Evolutionary conservation across 1,140 invertebrate genomes (phyloP), one percentile per base, ranked within the genome.

Genomic region (Diploscapter pachys): DNA sequence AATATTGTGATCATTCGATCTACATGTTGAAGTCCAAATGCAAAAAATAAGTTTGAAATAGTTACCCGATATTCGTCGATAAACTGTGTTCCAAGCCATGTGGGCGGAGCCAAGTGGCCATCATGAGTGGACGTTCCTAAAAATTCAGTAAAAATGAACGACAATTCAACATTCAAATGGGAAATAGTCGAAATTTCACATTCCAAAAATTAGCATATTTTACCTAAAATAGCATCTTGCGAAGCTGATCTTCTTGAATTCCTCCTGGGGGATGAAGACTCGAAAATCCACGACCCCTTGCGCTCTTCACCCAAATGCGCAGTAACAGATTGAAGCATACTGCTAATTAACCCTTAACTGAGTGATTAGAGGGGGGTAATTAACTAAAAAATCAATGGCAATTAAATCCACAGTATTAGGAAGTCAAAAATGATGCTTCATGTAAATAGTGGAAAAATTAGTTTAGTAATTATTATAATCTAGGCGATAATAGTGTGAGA

Each of bases 301-400:
- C 73, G 76, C 31, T 78, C 76, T n/a, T 75, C 75, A 69, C 72
- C 73, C 6, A 78, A 55, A 62, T 78, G 77, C 11, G 74, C 77
- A 51, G 69, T 76, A 50, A 78, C 74, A 11, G 77, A 78, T 63
- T 78, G 77, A 67, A 78, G 70, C 77, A 78, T 78, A 4, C 6
- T 56, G 53, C 6, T 6, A 51, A 31, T 31, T 31, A 31, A 31
- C 31, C 31, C 31, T 31, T 31, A 31, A 31, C 31, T 31, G 31
- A 31, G 31, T 31, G 31, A 31, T 31, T 31, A 5, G 66, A 31
- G 51, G 63, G 31, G 5, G 6, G 63, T 5, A 68, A 68, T 68
- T 1, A 68, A 51, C 57, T n/a, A 64, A 31, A 64, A 5, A 31
- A 31, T 64, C 2, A 64, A 68, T 52, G 9, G 11, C 51, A 2